Base-by-base conservation (phyloP, 1,140 invertebrate species). In the Zaprionus tsacasi region DNA sequence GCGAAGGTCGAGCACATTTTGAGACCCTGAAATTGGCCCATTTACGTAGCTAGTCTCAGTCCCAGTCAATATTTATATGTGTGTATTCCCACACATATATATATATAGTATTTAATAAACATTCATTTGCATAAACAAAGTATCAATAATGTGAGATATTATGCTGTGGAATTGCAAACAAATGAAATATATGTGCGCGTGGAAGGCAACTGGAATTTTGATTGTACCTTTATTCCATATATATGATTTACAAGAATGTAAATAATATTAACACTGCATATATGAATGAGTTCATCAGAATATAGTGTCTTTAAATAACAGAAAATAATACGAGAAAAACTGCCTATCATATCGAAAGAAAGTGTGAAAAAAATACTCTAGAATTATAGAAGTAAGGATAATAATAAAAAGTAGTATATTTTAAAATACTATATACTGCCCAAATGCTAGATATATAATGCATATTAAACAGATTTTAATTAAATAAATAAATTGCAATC, bases 61-160 rank as follows among this genome's bases (percentile, higher is more conserved):
- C 40, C 15, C 40, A 45, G 40, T 45, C 40, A 45, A 45, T 45
- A 45, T 45, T 45, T 45, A 45, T 45, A 21, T 21, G 7, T 3
- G 40, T 6, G n/a, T 15, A 45, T 45, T 45, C 6, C 6, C 33
- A 8, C 7, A 6, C 40, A 45, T 6, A 6, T n/a, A 45, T 7
- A 15, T n/a, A 45, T 15, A 17, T 15, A 45, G 15, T 45, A 45
- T 45, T 45, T 45, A 45, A 45, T 45, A 45, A 45, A 45, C 40
- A 45, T 45, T 45, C 40, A 45, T 45, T 45, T 45, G 40, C 40
- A 45, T 45, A n/a, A 45, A 15, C 40, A 45, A 45, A 45, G 40
- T 45, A 35, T 35, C 33, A 35, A 35, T 35, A 35, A 35, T 35
- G 33, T 4, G 0, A 45, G n/a, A 45, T 45, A 15, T 45, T 45